Base-by-base conservation (phyloP, 2,888 invertebrate genomes). In the Lycophotia porphyrea region DNA sequence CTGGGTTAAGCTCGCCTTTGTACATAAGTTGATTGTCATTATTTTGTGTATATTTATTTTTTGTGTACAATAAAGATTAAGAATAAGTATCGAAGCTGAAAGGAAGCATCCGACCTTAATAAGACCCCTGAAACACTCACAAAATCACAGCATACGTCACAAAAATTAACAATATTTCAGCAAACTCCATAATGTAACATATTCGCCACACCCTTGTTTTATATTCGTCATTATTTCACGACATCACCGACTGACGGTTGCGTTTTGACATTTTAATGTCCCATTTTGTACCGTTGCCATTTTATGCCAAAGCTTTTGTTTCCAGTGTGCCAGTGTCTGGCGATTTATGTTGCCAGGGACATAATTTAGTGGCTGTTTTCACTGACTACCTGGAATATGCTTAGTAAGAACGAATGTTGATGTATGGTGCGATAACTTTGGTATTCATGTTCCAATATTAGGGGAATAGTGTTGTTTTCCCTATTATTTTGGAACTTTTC, bases 211-310 rank as follows among this genome's bases (percentile, higher is more conserved):
- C 76, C 75, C 77, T 60, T 77, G 82, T 88, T 88, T 80, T 82
- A 85, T 82, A 84, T 75, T 84, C 73, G 76, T 71, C 83, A 84
- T 82, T 86, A 84, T 82, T 77, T 79, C 85, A 80, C 88, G 90
- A 89, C 88, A 89, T 88, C 89, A 89, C 88, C 44, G 42, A 84
- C 72, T 88, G 87, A 88, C 86, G 86, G 81, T 84, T 85, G 87
- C 87, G 90, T 92, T 93, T 92, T 94, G 94, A 94, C 94, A 93
- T 94, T 94, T 94, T 93, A 95, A 94, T 94, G 93, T 91, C 91
- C 92, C 92, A 93, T 94, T 94, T 91, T 89, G 91, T 87, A 84
- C 87, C 81, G 84, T 77, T 84, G 84, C 89, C 82, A 90, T 89
- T 90, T 92, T 94, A 94, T 93, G 92, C 88, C 92, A 92, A 76